Evolutionary conservation across 2,888 invertebrate species (phyloP).

Genomic region (Trichacis sp.): DNA sequence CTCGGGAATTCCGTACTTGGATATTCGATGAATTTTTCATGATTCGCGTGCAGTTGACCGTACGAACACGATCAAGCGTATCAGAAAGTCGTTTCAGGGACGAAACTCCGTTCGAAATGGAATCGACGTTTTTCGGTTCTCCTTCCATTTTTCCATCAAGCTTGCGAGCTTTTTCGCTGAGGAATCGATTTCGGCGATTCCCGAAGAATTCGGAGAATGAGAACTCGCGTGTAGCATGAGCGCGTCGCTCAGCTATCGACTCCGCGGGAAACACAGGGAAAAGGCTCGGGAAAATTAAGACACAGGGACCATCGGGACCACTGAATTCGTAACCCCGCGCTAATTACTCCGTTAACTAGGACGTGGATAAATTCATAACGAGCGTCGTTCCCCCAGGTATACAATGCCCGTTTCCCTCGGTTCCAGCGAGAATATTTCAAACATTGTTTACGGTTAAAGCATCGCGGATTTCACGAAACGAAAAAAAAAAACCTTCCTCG

Average conservation of each 20-base stretch:
- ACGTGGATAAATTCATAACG: slow-evolving; percentile 10
- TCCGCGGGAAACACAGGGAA: slow-evolving; percentile 54
- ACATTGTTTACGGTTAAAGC: too few species aligned
- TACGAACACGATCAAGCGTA: too few species aligned
- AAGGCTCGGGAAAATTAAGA: background rate
- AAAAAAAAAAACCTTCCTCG: too few species aligned
- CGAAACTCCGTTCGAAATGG: too few species aligned
- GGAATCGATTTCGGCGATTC: too few species aligned
- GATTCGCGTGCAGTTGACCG: background rate
- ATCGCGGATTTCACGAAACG: too few species aligned
- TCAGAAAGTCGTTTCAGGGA: too few species aligned
- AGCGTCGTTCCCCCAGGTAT: background rate
- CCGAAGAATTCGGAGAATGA: slow-evolving; percentile 60
- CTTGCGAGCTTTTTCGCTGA: background rate
- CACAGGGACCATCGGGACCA: background rate
- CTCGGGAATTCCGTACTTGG: too few species aligned
- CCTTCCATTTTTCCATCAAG: slow-evolving; percentile 12
- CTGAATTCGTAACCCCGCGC: slow-evolving; percentile 9
- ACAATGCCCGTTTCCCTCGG: background rate
- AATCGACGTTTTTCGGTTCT: too few species aligned
- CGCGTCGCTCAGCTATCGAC: slow-evolving; percentile 68
- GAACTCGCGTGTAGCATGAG: slow-evolving; percentile 67
- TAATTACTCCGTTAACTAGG: slow-evolving; percentile 11
- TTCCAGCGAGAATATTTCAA: background rate
- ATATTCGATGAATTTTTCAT: background rate